Base-by-base conservation (phyloP, 1,140 invertebrate genomes). In the Dinothrombium tinctorium region DNA sequence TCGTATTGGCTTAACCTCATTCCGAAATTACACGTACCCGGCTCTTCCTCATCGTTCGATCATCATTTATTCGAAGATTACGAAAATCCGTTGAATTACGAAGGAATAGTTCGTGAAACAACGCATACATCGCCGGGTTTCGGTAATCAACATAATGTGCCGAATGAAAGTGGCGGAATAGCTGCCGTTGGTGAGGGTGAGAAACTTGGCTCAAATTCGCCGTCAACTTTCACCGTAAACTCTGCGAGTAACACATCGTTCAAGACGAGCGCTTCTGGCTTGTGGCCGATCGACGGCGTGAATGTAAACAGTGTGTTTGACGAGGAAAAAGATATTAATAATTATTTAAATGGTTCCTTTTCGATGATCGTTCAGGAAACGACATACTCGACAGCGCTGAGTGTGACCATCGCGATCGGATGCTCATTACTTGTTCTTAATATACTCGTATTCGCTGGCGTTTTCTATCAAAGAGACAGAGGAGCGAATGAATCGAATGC, bases 1-100 rank as follows among this genome's bases (percentile, higher is more conserved):
- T 90, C 84, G 2, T 87, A 94, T 57, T 96, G 90, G 90, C 58
- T 87, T 23, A 83, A 89, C 52, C 64, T 95, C 15, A 79, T 96
- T 31, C 90, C 90, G 3, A 83, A 90, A 56, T 66, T 96, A 12
- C 86, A 95, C 53, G 42, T 37, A 22, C 39, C 46, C 8, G 47
- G 48, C 19, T 50, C 37, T 33, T 8, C 24, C 11, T 36, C 17
- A 19, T 22, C 33, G 5, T 35, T 9, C 5, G 9, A 31, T 9
- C 80, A 86, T 59, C 83, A 90, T 60, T 70, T 82, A 42, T 64
- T 92, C 0, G 70, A 76, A 24, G 70, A 80, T 44, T 58, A 61
- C 44, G 56, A 63, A 33, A 56, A 61, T 42, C 50, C 50, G 21
- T 37, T 46, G 7, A 49, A 51, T 17, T 53, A 57, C 46, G 74